Percentiles rank a stretch among this genome's conserved stretches.
These are phyloP conservation scores for Sesia apiformis DNA, from an alignment of 2,888 invertebrate species.

Conservation along the genomic window DNA sequence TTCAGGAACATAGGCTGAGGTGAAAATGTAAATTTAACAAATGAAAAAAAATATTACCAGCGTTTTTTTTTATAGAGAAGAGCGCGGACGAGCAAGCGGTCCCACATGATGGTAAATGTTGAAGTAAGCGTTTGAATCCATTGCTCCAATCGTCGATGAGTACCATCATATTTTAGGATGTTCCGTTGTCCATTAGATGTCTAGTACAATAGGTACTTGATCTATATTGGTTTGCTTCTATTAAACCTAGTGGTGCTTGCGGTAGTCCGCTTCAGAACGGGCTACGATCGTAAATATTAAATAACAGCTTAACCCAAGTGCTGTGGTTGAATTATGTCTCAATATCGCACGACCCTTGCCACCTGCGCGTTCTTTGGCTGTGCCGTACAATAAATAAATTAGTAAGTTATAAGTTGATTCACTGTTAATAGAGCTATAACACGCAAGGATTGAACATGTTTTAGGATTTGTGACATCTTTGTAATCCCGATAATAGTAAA, in stretches of 20 bases:
- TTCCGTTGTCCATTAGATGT: no score
- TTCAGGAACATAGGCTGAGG: no score
- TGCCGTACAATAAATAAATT: slow-evolving; percentile 1
- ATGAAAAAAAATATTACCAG: no score
- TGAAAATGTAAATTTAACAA: no score
- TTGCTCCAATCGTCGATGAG: no score
- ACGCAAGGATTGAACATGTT: background rate
- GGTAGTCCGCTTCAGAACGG: background rate
- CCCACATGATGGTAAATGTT: no score
- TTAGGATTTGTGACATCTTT: no score
- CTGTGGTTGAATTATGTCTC: slow-evolving; percentile 50
- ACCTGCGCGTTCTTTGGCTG: slow-evolving; percentile 20
- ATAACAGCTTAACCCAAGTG: slow-evolving; percentile 42
- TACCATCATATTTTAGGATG: no score
- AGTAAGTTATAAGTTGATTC: slow-evolving; percentile 28
- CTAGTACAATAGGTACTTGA: background rate
- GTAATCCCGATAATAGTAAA: no score
- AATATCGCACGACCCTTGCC: slow-evolving; percentile 48
- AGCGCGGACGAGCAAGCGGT: no score
- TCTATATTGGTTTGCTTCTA: background rate
- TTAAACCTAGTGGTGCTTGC: background rate
- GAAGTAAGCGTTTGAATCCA: no score
- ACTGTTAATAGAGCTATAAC: slow-evolving; percentile 27
- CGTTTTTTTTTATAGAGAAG: no score
- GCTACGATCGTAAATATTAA: slow-evolving; percentile 39